Conservation (phyloP, 1,140 invertebrate genomes). For the Drosophila nebulosa region DNA sequence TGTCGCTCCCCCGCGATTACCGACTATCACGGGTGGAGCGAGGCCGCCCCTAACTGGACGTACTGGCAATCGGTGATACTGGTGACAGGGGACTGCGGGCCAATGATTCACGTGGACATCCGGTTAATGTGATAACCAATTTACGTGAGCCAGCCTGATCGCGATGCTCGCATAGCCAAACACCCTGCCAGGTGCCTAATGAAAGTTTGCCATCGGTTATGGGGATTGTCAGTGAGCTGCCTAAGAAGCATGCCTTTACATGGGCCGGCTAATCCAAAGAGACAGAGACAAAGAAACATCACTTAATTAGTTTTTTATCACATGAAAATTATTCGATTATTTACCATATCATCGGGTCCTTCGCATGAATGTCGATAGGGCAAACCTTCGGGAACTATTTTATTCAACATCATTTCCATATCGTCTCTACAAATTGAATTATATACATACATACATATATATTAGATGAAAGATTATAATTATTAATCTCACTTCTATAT, state of each 20-base stretch:
- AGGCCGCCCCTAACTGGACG: constrained; percentile 91
- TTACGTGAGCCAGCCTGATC: constrained; percentile 96
- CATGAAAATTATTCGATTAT: not conserved
- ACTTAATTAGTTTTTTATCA: not conserved
- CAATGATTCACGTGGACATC: constrained; percentile 89
- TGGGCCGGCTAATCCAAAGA: constrained; percentile 96
- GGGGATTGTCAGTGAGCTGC: constrained; percentile 96
- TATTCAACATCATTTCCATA: constrained; percentile 99
- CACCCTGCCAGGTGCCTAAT: constrained; percentile 97
- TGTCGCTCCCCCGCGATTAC: constrained; percentile 82
- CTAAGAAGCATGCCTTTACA: constrained; percentile 97
- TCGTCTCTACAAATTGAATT: constrained; percentile 86
- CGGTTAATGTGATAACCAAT: constrained; percentile 94
- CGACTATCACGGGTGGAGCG: constrained; percentile 81
- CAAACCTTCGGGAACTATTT: constrained; percentile 97
- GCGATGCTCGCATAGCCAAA: constrained; percentile 98
- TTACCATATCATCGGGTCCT: constrained; percentile 98
- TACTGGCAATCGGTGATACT: constrained; percentile 91
- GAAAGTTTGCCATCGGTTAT: constrained; percentile 97
- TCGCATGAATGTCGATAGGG: constrained; percentile 97
- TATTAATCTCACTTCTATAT: not conserved
- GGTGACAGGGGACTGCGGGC: constrained; percentile 91
- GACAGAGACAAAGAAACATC: not conserved
- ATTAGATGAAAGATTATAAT: not conserved
- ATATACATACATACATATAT: not conserved